Evolutionary conservation across 2,797 vertebrate genomes (phyloP).

Genomic region (Darevskia mixta): DNA sequence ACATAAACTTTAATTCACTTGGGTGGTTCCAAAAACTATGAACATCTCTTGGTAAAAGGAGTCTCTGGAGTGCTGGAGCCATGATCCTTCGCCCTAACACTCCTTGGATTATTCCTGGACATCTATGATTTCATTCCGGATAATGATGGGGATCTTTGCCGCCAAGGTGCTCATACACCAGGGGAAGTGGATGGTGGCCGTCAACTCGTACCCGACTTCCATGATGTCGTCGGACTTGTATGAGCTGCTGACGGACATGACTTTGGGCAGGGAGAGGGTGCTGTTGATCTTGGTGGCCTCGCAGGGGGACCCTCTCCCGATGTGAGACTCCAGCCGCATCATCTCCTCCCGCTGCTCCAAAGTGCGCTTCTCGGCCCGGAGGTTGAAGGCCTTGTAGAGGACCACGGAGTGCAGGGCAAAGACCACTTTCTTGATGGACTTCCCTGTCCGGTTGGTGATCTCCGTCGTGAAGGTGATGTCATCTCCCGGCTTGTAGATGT

Average conservation of each 20-base stretch:
- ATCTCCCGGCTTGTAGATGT: constrained; percentile 31
- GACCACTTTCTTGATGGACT: constrained; percentile 41
- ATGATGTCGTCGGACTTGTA: constrained; percentile 21
- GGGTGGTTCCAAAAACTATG: too few species aligned
- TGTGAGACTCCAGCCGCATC: constrained; percentile 44
- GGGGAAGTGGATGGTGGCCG: constrained; percentile 50
- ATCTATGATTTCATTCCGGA: background rate
- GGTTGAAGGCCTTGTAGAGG: constrained; percentile 52
- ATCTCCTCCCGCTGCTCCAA: constrained; percentile 45
- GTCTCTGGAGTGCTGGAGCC: too few species aligned
- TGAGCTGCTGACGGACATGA: constrained; percentile 55
- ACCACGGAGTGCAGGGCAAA: constrained; percentile 44
- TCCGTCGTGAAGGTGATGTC: constrained; percentile 53
- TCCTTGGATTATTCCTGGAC: background rate
- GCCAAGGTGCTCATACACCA: constrained; percentile 43
- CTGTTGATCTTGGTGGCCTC: constrained; percentile 42
- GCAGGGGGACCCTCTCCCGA: background rate
- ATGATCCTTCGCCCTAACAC: background rate
- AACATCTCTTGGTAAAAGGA: too few species aligned
- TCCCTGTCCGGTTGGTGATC: constrained; percentile 62
- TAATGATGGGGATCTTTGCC: constrained; percentile 54
- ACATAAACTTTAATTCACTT: too few species aligned
- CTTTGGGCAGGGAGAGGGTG: constrained; percentile 39
- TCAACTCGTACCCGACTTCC: constrained; percentile 57
- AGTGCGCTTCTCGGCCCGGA: background rate